phyloP scores from a whole-genome alignment of 2,888 invertebrate species.

The Ceraclea dissimilis region DNA sequence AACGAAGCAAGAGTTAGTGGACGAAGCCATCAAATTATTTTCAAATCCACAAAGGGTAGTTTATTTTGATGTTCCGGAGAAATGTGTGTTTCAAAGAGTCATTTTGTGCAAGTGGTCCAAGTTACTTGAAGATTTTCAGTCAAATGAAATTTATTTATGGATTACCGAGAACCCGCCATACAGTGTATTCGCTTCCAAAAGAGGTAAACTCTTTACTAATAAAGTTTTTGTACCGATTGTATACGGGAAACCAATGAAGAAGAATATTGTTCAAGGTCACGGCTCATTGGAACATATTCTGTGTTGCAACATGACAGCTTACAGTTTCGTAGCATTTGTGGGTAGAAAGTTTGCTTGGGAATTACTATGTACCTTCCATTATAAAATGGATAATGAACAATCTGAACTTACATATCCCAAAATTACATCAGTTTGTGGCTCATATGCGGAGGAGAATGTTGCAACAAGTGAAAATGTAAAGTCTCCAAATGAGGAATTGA shows the following conservation, averaged over 20 bases:
- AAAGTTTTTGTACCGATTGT: constrained; percentile 5
- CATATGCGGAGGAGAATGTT: not conserved
- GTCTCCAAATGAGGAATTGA: too few species aligned
- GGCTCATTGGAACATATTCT: not conserved
- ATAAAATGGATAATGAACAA: not conserved
- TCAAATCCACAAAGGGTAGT: not conserved
- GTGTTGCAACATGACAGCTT: not conserved
- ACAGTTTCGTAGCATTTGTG: not conserved
- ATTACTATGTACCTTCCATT: not conserved
- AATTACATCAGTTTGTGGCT: not conserved
- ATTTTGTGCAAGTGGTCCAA: constrained; percentile 30
- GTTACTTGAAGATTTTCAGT: constrained; percentile 27
- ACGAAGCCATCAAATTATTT: not conserved
- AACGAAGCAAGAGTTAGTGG: not conserved
- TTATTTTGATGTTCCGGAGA: not conserved
- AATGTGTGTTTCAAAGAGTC: not conserved
- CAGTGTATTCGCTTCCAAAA: constrained; percentile 6
- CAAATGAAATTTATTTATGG: constrained; percentile 29
- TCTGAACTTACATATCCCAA: not conserved
- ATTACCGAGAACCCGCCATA: constrained; percentile 25
- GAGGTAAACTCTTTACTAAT: constrained; percentile 3
- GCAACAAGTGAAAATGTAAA: too few species aligned
- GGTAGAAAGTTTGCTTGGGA: not conserved
- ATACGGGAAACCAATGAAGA: not conserved
- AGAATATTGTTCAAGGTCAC: not conserved